These are phyloP conservation scores for Penaeus japonicus DNA, from an alignment of 1,140 invertebrate genomes.

Conservation along the genomic window DNA sequence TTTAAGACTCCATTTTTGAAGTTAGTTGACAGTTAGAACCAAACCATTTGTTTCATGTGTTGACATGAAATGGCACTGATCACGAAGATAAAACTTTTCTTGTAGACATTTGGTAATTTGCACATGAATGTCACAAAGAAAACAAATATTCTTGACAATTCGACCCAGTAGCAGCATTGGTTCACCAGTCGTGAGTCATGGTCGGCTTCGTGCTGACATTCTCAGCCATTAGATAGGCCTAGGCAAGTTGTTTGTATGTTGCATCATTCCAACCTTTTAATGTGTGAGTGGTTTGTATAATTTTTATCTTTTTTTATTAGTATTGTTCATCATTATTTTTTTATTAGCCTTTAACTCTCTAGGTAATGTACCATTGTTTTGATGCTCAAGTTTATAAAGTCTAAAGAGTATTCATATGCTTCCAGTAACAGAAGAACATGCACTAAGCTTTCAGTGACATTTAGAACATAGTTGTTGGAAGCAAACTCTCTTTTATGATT, in stretches of 20 bases:
- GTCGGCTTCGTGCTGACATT: slow-evolving; percentile 38
- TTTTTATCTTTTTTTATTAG: slow-evolving; percentile 36
- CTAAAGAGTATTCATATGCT: slow-evolving; percentile 21
- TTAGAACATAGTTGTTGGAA: background rate
- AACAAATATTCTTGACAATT: background rate
- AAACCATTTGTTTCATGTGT: no score
- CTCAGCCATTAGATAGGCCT: slow-evolving; percentile 43
- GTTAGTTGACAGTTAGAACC: no score
- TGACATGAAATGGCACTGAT: background rate
- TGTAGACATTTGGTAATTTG: slow-evolving; percentile 11
- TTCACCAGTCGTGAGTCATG: slow-evolving; percentile 27
- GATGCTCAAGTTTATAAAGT: slow-evolving; percentile 49
- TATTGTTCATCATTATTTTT: slow-evolving; percentile 11
- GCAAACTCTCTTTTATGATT: background rate
- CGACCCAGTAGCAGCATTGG: slow-evolving; percentile 43
- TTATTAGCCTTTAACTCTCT: slow-evolving; percentile 19
- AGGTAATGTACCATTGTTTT: slow-evolving; percentile 49
- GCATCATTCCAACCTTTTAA: slow-evolving; percentile 53
- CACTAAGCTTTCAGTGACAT: slow-evolving; percentile 27
- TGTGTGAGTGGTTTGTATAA: slow-evolving; percentile 39
- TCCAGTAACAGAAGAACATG: slow-evolving; percentile 19
- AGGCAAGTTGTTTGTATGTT: slow-evolving; percentile 47
- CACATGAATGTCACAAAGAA: background rate
- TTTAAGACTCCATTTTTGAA: no score
- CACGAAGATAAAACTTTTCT: slow-evolving; percentile 13